A percentile compares a stretch with the other conserved stretches of the same genome.
Conservation (phyloP, 2,797 vertebrate genomes). For the Melopsittacus undulatus region DNA sequence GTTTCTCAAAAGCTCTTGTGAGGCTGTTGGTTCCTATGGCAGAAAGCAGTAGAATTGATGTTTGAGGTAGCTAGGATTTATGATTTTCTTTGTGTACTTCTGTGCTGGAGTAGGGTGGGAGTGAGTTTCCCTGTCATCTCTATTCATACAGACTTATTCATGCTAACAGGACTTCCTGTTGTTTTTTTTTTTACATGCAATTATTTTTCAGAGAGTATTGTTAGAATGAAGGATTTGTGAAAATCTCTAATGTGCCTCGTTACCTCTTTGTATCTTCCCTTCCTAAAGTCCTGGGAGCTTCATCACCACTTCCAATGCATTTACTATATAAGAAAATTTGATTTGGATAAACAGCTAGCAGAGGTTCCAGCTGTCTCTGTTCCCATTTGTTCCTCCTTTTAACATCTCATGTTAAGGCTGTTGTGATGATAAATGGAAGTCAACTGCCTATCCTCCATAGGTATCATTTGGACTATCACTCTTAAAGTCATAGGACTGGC, state of each 20-base stretch:
- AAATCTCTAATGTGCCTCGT: background rate
- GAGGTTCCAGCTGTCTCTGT: background rate
- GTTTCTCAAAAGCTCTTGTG: background rate
- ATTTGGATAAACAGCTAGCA: background rate
- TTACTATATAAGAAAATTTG: background rate
- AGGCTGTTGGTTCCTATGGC: background rate
- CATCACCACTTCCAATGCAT: rapidly evolving
- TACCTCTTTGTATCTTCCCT: background rate
- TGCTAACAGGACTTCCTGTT: background rate
- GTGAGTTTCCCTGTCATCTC: background rate
- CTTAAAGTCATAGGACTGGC: background rate
- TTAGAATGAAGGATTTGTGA: background rate
- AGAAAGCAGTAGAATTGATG: background rate
- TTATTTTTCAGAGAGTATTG: background rate
- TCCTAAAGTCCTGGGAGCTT: background rate
- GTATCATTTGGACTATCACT: background rate
- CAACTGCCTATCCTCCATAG: background rate
- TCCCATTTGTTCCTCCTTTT: background rate
- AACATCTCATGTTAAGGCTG: background rate
- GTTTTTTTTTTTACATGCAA: background rate
- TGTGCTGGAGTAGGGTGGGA: background rate
- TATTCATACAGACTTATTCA: background rate
- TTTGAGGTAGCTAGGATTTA: background rate
- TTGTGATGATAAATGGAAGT: background rate
- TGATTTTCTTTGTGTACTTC: background rate